Conservation (phyloP, 2,797 vertebrate genomes). For the Lindbergichthys nudifrons region DNA sequence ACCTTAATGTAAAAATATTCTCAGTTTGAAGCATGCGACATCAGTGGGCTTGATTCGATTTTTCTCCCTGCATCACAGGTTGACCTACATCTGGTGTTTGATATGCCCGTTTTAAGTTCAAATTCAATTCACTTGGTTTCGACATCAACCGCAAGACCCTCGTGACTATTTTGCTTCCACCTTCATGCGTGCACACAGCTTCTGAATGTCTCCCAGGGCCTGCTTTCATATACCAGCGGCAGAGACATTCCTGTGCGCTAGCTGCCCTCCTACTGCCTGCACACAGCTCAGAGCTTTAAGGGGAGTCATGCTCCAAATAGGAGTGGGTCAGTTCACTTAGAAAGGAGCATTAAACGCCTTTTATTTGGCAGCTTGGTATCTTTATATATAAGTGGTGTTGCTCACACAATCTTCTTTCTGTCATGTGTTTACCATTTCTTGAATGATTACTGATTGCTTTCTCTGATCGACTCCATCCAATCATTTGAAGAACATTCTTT, state of each 20-base stretch:
- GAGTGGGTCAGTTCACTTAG: constrained; percentile 58
- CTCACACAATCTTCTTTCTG: constrained; percentile 26
- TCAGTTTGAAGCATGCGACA: constrained; percentile 47
- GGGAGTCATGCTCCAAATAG: constrained; percentile 55
- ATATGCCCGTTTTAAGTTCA: constrained; percentile 59
- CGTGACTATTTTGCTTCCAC: constrained; percentile 47
- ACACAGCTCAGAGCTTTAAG: constrained; percentile 59
- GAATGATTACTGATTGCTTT: constrained; percentile 19
- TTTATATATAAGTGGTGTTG: constrained; percentile 35
- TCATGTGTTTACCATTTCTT: constrained; percentile 5
- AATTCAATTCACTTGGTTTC: constrained; percentile 56
- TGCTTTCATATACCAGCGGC: constrained; percentile 59
- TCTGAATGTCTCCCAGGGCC: constrained; percentile 55
- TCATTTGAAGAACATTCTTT: constrained; percentile 12
- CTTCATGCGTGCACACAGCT: constrained; percentile 47
- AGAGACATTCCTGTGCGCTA: constrained; percentile 62
- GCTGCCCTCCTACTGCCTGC: constrained; percentile 61
- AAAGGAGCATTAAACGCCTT: constrained; percentile 52
- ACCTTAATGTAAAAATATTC: constrained; percentile 50
- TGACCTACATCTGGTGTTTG: constrained; percentile 78
- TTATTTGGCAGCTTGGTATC: constrained; percentile 31
- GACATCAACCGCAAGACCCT: constrained; percentile 38
- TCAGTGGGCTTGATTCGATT: constrained; percentile 56
- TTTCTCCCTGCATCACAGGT: constrained; percentile 57
- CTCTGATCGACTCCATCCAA: constrained; percentile 4